Evolutionary conservation across 1,140 invertebrate genomes (phyloP), one percentile per base, ranked within the genome.

Genomic region (Brachionus sp.): DNA sequence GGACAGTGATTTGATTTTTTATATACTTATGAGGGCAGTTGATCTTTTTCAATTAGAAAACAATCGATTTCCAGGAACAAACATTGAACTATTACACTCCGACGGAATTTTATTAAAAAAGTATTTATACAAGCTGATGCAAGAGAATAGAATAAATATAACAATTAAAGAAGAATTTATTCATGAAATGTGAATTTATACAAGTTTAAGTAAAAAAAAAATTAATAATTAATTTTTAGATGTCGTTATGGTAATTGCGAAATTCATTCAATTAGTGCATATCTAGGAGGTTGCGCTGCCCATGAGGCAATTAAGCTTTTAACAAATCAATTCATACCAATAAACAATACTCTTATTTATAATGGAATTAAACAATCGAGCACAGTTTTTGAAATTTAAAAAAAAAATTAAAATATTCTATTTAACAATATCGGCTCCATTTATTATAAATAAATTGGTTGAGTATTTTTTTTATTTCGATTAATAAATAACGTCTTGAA

Each of bases 261-360:
- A 90, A 89, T 98, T 50, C 97, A 98, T 89, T 94, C 95, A 37
- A 92, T 98, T n/a, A 95, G 96, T 33, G 93, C 96, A 7, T 96
- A 96, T 88, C 91, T 98, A 83, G 95, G 92, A 85, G 97, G 96
- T 2, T 93, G 95, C 87, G 93, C 93, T 46, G 95, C 96, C 12
- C 97, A 99, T 86, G 97, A 99, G 90, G 92, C 93, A 3, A 98
- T 99, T 82, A 99, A 99, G 91, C 90, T 99, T n/a, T 92, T 98
- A 62, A 99, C 97, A 1, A 92, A 92, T 86, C 97, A 99, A 90
- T 99, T 97, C 88, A 94, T 96, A 86, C 96, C 97, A 10, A 91
- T 99, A 46, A 93, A 98, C 88, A 98, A 98, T 89, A 95, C 94
- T 0, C 95, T 96, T 88, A 93, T 98, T 85, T 97, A 97, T 89